Evolutionary conservation across 2,113 vertebrate species (phyloP).

Genomic region (Oxyura jamaicensis): DNA sequence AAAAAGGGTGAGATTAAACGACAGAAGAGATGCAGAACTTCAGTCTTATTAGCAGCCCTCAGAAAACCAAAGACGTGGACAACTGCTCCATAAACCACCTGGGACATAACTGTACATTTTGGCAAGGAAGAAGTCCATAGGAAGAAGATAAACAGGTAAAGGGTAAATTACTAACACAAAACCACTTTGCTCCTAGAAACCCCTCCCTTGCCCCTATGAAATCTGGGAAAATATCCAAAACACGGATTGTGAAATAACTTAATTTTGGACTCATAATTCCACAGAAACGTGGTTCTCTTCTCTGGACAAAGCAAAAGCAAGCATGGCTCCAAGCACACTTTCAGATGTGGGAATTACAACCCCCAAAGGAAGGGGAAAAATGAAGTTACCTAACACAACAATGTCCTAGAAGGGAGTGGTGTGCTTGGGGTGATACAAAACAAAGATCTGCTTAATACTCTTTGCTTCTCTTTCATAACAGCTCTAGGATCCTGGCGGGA

Average conservation of each 20-base stretch:
- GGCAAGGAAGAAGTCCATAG: not conserved
- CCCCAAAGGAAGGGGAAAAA: not conserved
- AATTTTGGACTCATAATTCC: not conserved
- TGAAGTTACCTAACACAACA: not conserved
- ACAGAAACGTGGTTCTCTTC: rapidly evolving
- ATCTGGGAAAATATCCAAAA: not conserved
- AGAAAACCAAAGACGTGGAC: not conserved
- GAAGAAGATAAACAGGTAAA: not conserved
- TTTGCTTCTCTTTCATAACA: not conserved
- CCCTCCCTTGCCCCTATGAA: not conserved
- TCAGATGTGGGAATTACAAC: not conserved
- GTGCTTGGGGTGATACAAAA: not conserved
- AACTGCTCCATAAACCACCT: not conserved
- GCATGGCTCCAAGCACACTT: not conserved
- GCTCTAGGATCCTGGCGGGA: not conserved
- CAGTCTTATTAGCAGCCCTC: not conserved
- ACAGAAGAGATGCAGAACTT: not conserved
- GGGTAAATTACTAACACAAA: not conserved
- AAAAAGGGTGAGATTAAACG: not conserved
- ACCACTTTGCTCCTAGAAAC: not conserved
- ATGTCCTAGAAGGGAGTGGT: not conserved
- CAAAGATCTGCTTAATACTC: not conserved
- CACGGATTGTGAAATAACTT: not conserved
- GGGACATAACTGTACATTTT: not conserved
- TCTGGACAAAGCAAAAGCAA: not conserved